Evolutionary conservation across 2,888 invertebrate species (phyloP).

Genomic region (Melieria omissa): DNA sequence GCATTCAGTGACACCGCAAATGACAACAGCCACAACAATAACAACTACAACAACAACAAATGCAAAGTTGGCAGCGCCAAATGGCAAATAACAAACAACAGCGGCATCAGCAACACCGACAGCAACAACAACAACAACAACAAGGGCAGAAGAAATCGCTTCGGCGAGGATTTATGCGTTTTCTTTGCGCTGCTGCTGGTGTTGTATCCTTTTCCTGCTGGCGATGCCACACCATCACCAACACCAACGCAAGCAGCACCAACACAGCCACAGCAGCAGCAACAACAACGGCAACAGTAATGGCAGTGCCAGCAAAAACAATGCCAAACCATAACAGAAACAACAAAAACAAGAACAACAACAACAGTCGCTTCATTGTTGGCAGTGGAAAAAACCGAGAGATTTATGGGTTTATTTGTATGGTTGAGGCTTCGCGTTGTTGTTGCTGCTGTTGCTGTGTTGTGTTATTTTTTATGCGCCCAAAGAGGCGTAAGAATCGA

Average conservation of each 20-base stretch:
- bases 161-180: not conserved
- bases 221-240: no score
- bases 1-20: conserved; percentile 19
- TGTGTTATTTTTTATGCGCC: not conserved
- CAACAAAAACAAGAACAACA: not conserved
- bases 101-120: not conserved
- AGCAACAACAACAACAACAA: conserved; percentile 3
- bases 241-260: not conserved
- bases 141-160: not conserved
- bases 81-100: conserved; percentile 2
- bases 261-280: not conserved
- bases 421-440: conserved; percentile 23
- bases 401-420: conserved; percentile 59
- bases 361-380: no score
- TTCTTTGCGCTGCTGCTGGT: not conserved
- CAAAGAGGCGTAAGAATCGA: conserved; percentile 6
- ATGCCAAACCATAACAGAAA: not conserved
- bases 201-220: conserved; percentile 9
- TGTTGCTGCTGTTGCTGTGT: conserved; percentile 12
- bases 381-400: conserved; percentile 35
- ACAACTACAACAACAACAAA: not conserved
- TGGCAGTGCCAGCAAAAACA: not conserved
- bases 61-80: no score
- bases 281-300: no score
- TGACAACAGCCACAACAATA: not conserved